These are phyloP conservation scores for Paramuricea clavata DNA, from an alignment of 92 coral and sea anemone species.

Conservation along the genomic window DNA sequence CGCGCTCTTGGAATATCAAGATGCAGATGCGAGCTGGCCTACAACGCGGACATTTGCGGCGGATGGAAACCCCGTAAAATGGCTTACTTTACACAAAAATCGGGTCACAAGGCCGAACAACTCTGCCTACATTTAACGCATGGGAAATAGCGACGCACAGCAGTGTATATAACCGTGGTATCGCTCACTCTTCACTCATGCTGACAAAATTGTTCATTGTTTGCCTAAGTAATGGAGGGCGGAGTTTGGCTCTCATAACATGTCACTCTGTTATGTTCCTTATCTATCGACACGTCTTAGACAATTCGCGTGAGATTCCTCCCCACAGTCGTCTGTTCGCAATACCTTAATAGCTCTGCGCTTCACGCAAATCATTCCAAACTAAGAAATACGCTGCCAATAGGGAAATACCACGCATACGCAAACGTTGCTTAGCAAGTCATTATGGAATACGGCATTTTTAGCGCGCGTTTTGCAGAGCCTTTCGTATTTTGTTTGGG, in stretches of 20 bases:
- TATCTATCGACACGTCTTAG: conserved; percentile 35
- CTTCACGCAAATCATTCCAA: neutral
- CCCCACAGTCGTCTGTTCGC: neutral
- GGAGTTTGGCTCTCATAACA: conserved; percentile 45
- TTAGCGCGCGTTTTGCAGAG: neutral
- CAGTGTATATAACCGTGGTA: neutral
- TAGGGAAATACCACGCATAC: neutral
- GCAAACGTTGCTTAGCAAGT: neutral
- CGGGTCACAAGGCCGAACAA: neutral
- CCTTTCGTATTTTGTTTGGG: neutral
- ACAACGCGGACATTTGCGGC: conserved; percentile 1
- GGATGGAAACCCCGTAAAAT: neutral
- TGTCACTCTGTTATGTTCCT: conserved; percentile 41
- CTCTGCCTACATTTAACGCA: neutral
- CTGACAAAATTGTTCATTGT: conserved; percentile 47
- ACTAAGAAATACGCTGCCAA: neutral
- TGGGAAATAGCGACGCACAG: conserved; percentile 4
- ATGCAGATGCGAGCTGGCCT: neutral
- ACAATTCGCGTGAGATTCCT: conserved; percentile 17
- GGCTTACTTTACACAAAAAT: neutral
- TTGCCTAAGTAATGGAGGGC: conserved; percentile 55
- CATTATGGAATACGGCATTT: neutral
- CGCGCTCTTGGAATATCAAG: neutral
- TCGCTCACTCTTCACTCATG: conserved; percentile 25
- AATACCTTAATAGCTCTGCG: neutral